Conservation (phyloP, 2,113 vertebrate species). For the Danionella cerebrum region DNA sequence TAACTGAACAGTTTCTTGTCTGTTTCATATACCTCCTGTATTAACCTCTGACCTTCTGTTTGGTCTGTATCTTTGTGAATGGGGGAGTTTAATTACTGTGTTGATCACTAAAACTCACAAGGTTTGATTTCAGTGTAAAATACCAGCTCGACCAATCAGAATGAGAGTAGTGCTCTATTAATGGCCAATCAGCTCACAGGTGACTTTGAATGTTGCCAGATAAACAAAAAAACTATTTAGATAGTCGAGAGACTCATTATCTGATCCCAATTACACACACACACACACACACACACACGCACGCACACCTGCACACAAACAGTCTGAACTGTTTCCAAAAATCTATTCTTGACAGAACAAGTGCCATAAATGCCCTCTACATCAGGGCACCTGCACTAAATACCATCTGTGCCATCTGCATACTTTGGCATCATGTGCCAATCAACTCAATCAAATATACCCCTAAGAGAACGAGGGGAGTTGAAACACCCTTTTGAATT, state of each 20-base stretch:
- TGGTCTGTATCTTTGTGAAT: background rate
- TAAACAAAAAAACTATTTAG: slow-evolving; percentile 2
- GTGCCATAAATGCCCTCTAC: background rate
- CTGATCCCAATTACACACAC: background rate
- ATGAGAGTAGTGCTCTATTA: background rate
- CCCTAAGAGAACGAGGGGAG: background rate
- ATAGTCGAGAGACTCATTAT: slow-evolving; percentile 38
- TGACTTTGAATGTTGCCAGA: background rate
- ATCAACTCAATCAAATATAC: slow-evolving; percentile 13
- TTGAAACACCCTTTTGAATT: too few species aligned
- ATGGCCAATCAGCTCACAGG: slow-evolving; percentile 7
- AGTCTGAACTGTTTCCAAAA: too few species aligned
- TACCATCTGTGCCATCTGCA: slow-evolving; percentile 34
- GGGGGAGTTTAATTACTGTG: background rate
- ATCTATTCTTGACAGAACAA: slow-evolving; percentile 2
- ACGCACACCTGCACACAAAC: too few species aligned
- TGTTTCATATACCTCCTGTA: background rate
- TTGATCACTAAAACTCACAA: background rate
- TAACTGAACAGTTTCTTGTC: too few species aligned
- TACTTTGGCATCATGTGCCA: slow-evolving; percentile 13
- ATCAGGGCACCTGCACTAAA: slow-evolving; percentile 2
- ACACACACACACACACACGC: background rate
- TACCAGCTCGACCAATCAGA: background rate
- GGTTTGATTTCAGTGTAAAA: background rate
- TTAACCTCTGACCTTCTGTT: background rate